A percentile compares a stretch with the other conserved stretches of the same genome.
These are phyloP conservation scores for Copidosoma floridanum DNA, from an alignment of 1,140 invertebrate species.

Conservation along the genomic window DNA sequence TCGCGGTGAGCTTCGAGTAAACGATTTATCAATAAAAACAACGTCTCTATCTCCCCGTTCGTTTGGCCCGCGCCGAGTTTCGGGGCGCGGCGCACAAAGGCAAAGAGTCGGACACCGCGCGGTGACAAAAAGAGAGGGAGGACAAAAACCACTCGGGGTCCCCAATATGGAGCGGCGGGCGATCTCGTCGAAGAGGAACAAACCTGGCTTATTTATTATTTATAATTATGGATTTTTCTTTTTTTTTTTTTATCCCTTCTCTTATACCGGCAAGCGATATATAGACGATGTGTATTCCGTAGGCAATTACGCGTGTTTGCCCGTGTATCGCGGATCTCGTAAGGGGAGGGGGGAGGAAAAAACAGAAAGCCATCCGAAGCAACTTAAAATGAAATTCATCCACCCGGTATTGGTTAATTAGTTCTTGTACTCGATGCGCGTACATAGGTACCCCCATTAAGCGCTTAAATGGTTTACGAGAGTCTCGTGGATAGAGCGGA, in stretches of 20 bases:
- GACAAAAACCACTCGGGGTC: conserved; percentile 42
- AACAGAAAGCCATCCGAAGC: neutral
- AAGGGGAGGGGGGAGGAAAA: neutral
- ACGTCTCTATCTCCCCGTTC: conserved; percentile 8
- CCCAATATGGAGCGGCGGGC: conserved; percentile 47
- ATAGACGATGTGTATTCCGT: too few species aligned
- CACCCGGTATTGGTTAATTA: conserved; percentile 12
- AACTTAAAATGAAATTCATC: conserved; percentile 16
- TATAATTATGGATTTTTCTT: conserved; percentile 49
- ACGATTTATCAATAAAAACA: neutral
- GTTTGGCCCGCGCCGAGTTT: neutral
- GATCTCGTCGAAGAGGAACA: neutral
- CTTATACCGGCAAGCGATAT: too few species aligned
- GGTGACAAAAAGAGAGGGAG: conserved; percentile 19
- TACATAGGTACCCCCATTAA: conserved; percentile 8
- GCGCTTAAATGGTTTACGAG: conserved; percentile 12
- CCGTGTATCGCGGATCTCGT: neutral
- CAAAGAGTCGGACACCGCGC: conserved; percentile 6
- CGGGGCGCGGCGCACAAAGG: neutral
- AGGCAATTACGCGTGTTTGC: conserved; percentile 1
- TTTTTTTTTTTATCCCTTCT: too few species aligned
- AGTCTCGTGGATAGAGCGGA: too few species aligned
- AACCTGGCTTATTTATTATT: conserved; percentile 45
- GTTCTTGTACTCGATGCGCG: conserved; percentile 3
- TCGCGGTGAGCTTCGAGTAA: neutral